Conservation (phyloP, 2,888 invertebrate species). For the Pseudanteris insignis region DNA sequence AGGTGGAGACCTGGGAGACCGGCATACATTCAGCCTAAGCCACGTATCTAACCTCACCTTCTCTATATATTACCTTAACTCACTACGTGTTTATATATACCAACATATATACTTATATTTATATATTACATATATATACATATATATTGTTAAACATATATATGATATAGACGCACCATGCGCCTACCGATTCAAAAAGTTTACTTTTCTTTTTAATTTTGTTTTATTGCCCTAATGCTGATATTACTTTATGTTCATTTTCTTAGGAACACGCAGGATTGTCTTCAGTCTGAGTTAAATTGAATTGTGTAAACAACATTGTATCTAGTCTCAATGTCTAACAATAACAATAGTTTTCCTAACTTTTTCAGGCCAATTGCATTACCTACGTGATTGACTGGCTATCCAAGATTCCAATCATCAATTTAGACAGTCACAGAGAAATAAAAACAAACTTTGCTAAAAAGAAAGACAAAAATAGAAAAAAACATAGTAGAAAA, state of each 20-base stretch:
- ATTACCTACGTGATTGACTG: constrained; percentile 32
- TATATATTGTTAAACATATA: constrained; percentile 48
- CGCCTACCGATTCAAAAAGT: constrained; percentile 60
- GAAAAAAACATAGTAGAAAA: constrained; percentile 1
- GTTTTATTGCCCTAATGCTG: too few relatives aligned
- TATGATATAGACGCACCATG: constrained; percentile 54
- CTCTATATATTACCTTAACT: constrained; percentile 66
- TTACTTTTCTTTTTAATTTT: constrained; percentile 9
- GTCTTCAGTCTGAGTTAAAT: too few relatives aligned
- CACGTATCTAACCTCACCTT: constrained; percentile 67
- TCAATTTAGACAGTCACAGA: constrained; percentile 2
- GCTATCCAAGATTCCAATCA: constrained; percentile 6
- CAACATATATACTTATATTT: constrained; percentile 56
- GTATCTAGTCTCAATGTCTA: too few relatives aligned
- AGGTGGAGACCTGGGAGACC: constrained; percentile 66
- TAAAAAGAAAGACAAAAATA: constrained; percentile 4
- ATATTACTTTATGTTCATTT: too few relatives aligned
- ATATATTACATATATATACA: constrained; percentile 49
- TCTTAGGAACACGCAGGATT: too few relatives aligned
- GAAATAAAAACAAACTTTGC: too few relatives aligned
- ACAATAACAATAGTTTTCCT: constrained; percentile 32
- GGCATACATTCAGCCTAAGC: too few relatives aligned
- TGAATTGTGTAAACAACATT: too few relatives aligned
- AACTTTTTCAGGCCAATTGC: constrained; percentile 41
- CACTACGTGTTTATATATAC: constrained; percentile 64